These are phyloP conservation scores for Engystomops pustulosus DNA, from an alignment of 2,113 vertebrate genomes.

Conservation along the genomic window DNA sequence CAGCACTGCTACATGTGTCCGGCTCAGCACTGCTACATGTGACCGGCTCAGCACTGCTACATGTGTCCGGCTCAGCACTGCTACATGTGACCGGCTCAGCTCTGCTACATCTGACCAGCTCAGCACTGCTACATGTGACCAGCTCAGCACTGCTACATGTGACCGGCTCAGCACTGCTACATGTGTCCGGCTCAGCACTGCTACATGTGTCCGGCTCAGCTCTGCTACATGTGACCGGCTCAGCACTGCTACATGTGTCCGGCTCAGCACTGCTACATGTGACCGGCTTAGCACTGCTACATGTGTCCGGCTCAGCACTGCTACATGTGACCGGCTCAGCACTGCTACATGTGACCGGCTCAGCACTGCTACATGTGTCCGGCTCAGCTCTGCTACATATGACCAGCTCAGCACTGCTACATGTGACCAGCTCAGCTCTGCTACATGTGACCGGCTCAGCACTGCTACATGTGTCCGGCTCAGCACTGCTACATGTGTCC, in stretches of 20 bases:
- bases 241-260: not conserved
- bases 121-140: not conserved
- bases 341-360: not conserved
- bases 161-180: not conserved
- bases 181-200: not conserved
- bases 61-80: not conserved
- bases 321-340: not conserved
- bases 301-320: not conserved
- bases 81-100: not conserved
- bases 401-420: too few relatives aligned
- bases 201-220: not conserved
- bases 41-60: not conserved
- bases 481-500: not conserved
- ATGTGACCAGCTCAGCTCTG: too few relatives aligned
- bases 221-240: too few relatives aligned
- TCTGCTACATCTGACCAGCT: not conserved
- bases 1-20: too few relatives aligned
- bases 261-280: not conserved
- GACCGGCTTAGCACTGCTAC: too few relatives aligned
- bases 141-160: not conserved
- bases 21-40: not conserved
- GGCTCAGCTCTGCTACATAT: not conserved
- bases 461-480: too few relatives aligned
- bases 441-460: not conserved
- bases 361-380: too few relatives aligned